phyloP scores from a whole-genome alignment of 2,888 invertebrate species.

The Phyllotreta cruciferae region DNA sequence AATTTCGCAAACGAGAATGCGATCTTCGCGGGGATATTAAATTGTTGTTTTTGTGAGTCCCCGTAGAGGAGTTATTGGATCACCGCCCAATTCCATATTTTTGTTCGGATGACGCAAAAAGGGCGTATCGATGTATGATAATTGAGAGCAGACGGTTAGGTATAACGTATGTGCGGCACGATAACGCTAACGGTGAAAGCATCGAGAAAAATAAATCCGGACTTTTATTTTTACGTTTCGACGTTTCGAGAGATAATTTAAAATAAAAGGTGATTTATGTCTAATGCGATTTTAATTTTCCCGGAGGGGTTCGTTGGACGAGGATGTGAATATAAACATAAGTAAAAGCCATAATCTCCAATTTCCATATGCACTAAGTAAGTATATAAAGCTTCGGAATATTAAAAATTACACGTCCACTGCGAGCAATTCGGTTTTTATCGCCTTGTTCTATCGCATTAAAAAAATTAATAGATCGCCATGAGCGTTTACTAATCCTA shows the following conservation, averaged over 20 bases:
- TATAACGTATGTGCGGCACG: no score
- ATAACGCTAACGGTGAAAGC: not conserved
- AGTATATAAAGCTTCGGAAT: no score
- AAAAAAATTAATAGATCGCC: no score
- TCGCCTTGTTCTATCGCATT: no score
- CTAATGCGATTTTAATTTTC: not conserved
- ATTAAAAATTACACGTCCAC: no score
- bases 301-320: no score
- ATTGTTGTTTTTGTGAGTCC: slow-evolving; percentile 3
- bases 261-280: slow-evolving; percentile 8
- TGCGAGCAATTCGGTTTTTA: no score
- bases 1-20: slow-evolving; percentile 1
- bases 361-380: no score
- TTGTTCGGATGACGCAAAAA: slow-evolving; percentile 22
- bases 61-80: slow-evolving; percentile 6
- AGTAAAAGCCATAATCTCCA: no score
- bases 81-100: slow-evolving; percentile 22
- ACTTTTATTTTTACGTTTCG: slow-evolving; percentile 13
- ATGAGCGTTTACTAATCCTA: no score
- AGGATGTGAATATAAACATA: not conserved
- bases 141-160: slow-evolving; percentile 8
- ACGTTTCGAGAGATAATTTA: slow-evolving; percentile 8
- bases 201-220: slow-evolving; percentile 10
- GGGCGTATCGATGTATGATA: slow-evolving; percentile 31
- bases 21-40: slow-evolving; percentile 11